Percentiles rank a stretch among this genome's conserved stretches.
phyloP scores from a whole-genome alignment of 2,888 invertebrate species.

The Hypolimnas misippus region DNA sequence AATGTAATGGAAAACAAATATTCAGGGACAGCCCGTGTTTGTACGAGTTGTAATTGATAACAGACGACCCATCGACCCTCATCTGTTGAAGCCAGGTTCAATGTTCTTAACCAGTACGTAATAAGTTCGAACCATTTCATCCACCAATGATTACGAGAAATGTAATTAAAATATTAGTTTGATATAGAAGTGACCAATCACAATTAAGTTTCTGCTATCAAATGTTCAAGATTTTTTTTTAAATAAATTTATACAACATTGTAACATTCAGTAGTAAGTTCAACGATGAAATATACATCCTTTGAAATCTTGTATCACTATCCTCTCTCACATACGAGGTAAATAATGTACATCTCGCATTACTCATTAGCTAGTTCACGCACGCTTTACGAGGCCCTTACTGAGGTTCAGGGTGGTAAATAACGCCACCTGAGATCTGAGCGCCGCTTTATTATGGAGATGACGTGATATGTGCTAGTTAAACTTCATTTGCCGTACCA shows the following conservation, averaged over 20 bases:
- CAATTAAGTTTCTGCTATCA: too few relatives aligned
- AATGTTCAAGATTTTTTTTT: too few relatives aligned
- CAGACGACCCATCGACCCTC: slow-evolving; percentile 21
- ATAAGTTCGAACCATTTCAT: slow-evolving; percentile 10
- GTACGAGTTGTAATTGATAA: slow-evolving; percentile 34
- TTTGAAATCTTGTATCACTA: slow-evolving; percentile 9
- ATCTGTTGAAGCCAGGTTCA: slow-evolving; percentile 14
- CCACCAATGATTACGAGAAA: slow-evolving; percentile 3
- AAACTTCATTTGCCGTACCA: slow-evolving; percentile 5
- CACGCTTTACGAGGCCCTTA: slow-evolving; percentile 45
- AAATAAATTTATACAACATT: neutral
- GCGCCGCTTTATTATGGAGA: slow-evolving; percentile 23
- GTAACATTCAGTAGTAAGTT: too few relatives aligned
- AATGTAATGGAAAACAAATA: slow-evolving; percentile 53
- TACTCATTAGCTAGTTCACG: slow-evolving; percentile 46
- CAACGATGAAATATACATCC: slow-evolving; percentile 2
- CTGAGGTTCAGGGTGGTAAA: slow-evolving; percentile 44
- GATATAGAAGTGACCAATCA: too few relatives aligned
- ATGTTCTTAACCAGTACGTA: slow-evolving; percentile 13
- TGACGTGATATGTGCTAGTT: slow-evolving; percentile 10
- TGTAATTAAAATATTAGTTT: too few relatives aligned
- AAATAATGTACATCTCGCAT: slow-evolving; percentile 26
- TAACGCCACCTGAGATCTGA: slow-evolving; percentile 48
- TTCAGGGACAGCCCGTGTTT: slow-evolving; percentile 40
- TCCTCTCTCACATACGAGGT: slow-evolving; percentile 8